phyloP scores from a whole-genome alignment of 92 coral and sea anemone genomes.

The Phenganax marumi region DNA sequence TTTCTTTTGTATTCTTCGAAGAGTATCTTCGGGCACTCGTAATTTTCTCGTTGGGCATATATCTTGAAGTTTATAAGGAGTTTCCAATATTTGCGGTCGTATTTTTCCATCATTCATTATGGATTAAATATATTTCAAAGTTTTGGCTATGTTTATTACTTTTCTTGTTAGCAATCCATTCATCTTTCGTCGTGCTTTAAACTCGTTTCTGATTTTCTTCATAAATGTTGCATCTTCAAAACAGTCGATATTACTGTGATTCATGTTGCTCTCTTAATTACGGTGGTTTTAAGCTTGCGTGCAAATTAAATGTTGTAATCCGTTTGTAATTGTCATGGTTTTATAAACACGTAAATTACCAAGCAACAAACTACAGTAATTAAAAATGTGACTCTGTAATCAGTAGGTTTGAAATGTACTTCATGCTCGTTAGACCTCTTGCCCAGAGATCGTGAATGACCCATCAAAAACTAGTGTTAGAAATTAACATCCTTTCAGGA shows the following conservation, averaged over 20 bases:
- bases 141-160: not conserved
- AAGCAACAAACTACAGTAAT: constrained; percentile 39
- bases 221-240: not conserved
- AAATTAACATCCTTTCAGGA: not conserved
- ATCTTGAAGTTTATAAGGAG: constrained; percentile 33
- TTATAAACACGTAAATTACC: constrained; percentile 36
- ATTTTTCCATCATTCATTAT: constrained; percentile 8
- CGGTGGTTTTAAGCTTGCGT: no score
- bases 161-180: not conserved
- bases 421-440: constrained; percentile 1
- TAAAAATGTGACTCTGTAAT: not conserved
- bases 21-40: constrained; percentile 22
- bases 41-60: constrained; percentile 31
- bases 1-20: constrained; percentile 38
- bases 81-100: constrained; percentile 30
- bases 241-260: no score
- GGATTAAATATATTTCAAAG: not conserved
- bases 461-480: not conserved
- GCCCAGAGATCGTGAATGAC: not conserved
- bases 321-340: constrained; percentile 14
- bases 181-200: not conserved
- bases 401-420: not conserved
- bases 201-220: not conserved
- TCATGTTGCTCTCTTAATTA: no score
- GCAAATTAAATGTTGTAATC: not conserved